Percentiles rank a stretch among this genome's conserved stretches.
phyloP scores from a whole-genome alignment of 2,113 vertebrate genomes.

The Argyrosomus japonicus region DNA sequence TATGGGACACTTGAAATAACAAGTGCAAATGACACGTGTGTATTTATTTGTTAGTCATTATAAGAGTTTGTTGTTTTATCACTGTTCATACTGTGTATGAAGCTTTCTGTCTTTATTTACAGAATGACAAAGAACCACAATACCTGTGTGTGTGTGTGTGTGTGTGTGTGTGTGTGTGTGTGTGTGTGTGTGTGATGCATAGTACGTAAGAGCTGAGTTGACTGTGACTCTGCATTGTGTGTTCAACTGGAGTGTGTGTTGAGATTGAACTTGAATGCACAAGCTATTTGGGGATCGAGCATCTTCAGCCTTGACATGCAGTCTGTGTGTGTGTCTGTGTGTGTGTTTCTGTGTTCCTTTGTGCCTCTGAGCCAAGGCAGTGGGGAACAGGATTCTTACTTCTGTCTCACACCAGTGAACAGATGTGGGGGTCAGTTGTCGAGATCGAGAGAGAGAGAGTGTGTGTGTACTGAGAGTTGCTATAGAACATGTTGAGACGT shows the following conservation, averaged over 20 bases:
- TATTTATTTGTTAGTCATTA: background rate
- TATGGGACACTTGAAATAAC: too few species aligned
- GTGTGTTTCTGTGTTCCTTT: constrained; percentile 37
- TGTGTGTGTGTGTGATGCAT: background rate
- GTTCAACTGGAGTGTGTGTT: constrained; percentile 13
- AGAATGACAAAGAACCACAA: background rate
- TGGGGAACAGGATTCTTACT: constrained; percentile 70
- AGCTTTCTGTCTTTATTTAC: too few species aligned
- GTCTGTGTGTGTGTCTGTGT: constrained; percentile 19
- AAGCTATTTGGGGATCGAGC: constrained; percentile 42
- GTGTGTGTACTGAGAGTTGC: constrained; percentile 49
- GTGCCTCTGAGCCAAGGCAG: constrained; percentile 59
- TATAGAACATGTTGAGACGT: constrained; percentile 73
- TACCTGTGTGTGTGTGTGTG: background rate
- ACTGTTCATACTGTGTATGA: background rate
- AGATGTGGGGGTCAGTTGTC: constrained; percentile 65
- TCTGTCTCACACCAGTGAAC: constrained; percentile 75
- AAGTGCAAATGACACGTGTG: background rate
- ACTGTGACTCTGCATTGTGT: constrained; percentile 1
- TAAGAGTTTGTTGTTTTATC: background rate
- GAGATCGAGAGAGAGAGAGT: constrained; percentile 11
- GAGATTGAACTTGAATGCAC: constrained; percentile 7
- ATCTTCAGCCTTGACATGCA: constrained; percentile 35
- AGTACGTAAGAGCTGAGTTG: background rate
- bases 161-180: too few species aligned